phyloP scores from a whole-genome alignment of 2,113 vertebrate species.

The Cyprinus carpio region DNA sequence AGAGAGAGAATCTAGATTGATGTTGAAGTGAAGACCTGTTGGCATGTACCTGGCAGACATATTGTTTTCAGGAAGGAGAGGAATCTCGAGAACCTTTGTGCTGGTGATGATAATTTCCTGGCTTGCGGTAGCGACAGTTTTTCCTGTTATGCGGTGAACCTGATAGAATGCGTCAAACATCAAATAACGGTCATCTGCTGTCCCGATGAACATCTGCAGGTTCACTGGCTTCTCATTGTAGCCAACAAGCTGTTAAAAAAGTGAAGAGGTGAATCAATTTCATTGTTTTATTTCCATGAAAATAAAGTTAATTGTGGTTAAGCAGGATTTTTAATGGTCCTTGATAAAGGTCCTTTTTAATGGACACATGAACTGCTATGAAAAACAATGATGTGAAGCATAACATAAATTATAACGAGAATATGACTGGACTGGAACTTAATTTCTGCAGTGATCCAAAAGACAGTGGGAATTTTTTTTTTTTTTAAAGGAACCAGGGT shows the following conservation, averaged over 20 bases:
- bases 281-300: background rate
- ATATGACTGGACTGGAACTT: too few relatives aligned
- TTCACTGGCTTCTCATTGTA: slow-evolving; percentile 95
- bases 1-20: slow-evolving; percentile 50
- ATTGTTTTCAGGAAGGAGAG: slow-evolving; percentile 95
- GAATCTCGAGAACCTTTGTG: slow-evolving; percentile 97
- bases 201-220: slow-evolving; percentile 99
- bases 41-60: slow-evolving; percentile 92
- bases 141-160: slow-evolving; percentile 98
- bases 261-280: slow-evolving; percentile 36
- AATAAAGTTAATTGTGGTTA: background rate
- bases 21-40: slow-evolving; percentile 49
- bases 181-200: slow-evolving; percentile 95
- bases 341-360: too few relatives aligned
- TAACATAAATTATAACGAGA: background rate
- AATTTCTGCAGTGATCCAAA: background rate
- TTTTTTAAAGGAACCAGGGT: background rate
- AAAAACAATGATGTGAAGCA: background rate
- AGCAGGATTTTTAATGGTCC: background rate
- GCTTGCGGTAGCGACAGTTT: slow-evolving; percentile 96
- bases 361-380: background rate
- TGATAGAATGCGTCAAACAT: slow-evolving; percentile 98
- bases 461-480: background rate
- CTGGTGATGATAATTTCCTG: slow-evolving; percentile 93
- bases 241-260: slow-evolving; percentile 85